These are phyloP conservation scores for Lasioglossum oenotherae DNA, from an alignment of 2,888 invertebrate genomes.

Conservation along the genomic window DNA sequence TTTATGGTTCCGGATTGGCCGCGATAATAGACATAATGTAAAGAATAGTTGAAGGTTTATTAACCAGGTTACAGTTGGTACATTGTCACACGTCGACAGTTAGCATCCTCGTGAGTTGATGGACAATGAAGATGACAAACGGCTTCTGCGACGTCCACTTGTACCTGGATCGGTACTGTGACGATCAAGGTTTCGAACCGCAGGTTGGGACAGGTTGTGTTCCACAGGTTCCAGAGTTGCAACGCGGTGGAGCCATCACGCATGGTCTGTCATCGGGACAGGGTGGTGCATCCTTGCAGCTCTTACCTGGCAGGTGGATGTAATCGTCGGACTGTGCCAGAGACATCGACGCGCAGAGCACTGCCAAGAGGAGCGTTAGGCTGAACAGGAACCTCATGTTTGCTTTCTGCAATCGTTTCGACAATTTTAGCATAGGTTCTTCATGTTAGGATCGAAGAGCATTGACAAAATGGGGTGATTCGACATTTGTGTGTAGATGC, in stretches of 20 bases:
- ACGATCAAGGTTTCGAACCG: slow-evolving; percentile 40
- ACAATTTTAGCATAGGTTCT: not conserved
- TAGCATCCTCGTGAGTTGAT: slow-evolving; percentile 24
- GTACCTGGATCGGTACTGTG: slow-evolving; percentile 14
- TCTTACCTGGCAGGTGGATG: slow-evolving; percentile 75
- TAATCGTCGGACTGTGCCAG: slow-evolving; percentile 63
- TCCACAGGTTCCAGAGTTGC: slow-evolving; percentile 73
- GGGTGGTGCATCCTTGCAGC: slow-evolving; percentile 71
- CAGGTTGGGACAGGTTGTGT: slow-evolving; percentile 72
- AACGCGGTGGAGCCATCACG: slow-evolving; percentile 71
- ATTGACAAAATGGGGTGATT: not conserved
- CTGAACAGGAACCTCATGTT: slow-evolving; percentile 59
- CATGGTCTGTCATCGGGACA: slow-evolving; percentile 73
- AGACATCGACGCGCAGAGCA: slow-evolving; percentile 35
- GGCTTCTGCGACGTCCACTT: slow-evolving; percentile 30
- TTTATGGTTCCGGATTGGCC: too few relatives aligned
- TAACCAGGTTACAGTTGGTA: not conserved
- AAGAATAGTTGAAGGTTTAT: slow-evolving; percentile 9
- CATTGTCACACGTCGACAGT: not conserved
- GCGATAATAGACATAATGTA: too few relatives aligned
- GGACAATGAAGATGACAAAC: slow-evolving; percentile 31
- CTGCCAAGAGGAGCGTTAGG: slow-evolving; percentile 56
- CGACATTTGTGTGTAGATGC: too few relatives aligned
- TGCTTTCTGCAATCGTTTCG: not conserved
- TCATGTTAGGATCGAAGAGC: not conserved